Conservation (phyloP, 2,797 vertebrate genomes). For the Chaetodon trifasciatus region DNA sequence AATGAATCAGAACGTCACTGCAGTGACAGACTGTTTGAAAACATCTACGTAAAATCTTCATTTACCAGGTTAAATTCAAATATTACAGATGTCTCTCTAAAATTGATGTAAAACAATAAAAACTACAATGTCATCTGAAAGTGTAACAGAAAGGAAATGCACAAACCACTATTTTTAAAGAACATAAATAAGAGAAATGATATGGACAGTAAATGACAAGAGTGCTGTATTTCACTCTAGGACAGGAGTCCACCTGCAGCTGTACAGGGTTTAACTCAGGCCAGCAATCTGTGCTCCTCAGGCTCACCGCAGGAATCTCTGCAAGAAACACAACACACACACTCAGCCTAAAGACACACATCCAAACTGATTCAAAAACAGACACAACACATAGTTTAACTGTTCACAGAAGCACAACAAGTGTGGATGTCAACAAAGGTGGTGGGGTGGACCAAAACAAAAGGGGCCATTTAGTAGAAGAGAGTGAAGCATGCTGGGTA, state of each 20-base stretch:
- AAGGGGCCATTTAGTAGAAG: slow-evolving; percentile 62
- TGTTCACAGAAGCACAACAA: slow-evolving; percentile 37
- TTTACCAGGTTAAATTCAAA: neutral
- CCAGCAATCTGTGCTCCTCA: neutral
- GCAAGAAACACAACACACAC: slow-evolving; percentile 44
- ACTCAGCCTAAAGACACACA: neutral
- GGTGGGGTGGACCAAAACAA: slow-evolving; percentile 65
- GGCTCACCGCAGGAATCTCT: slow-evolving; percentile 73
- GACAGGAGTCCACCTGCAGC: neutral
- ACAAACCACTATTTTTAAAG: neutral
- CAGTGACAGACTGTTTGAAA: neutral
- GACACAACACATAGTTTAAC: slow-evolving; percentile 17
- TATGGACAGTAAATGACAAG: neutral
- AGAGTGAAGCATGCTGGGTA: slow-evolving; percentile 75
- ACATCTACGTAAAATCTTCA: neutral
- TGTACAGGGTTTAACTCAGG: neutral
- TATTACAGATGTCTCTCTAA: neutral
- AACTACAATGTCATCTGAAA: neutral
- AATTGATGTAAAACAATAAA: neutral
- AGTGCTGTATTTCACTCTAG: neutral
- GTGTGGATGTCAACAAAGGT: slow-evolving; percentile 65
- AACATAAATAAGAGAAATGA: neutral
- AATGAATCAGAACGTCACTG: neutral
- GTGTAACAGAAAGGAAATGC: slow-evolving; percentile 3
- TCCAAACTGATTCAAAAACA: slow-evolving; percentile 6